Evolutionary conservation across 2,888 invertebrate species (phyloP).

Genomic region (Gryllus longicercus): DNA sequence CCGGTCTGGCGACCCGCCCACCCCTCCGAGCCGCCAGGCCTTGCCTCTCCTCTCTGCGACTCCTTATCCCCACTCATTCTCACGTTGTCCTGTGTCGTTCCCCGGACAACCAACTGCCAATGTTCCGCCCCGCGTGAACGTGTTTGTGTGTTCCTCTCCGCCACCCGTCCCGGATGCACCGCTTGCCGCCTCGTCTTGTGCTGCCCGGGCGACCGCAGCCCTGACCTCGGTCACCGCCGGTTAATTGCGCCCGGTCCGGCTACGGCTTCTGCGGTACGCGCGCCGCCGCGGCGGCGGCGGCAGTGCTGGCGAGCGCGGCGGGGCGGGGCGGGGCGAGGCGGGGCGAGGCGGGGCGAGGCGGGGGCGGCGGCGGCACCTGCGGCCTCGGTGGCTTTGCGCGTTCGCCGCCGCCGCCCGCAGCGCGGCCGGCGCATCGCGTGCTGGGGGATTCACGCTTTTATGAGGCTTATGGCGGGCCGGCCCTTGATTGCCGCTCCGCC

Average conservation of each 20-base stretch:
- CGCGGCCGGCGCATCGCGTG: too few relatives aligned
- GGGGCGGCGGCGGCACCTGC: too few relatives aligned
- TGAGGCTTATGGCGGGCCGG: too few relatives aligned
- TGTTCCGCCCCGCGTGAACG: too few relatives aligned
- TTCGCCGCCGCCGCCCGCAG: too few relatives aligned
- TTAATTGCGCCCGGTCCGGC: background rate
- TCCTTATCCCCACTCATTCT: too few relatives aligned
- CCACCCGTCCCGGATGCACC: background rate
- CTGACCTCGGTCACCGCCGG: background rate
- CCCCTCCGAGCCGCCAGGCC: background rate
- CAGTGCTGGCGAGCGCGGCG: background rate
- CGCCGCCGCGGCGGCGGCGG: background rate
- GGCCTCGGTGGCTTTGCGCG: background rate
- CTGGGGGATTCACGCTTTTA: too few relatives aligned
- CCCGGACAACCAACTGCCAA: too few relatives aligned
- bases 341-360: background rate
- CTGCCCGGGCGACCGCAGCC: background rate
- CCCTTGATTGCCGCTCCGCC: too few relatives aligned
- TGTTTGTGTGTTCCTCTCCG: too few relatives aligned
- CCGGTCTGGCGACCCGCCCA: background rate
- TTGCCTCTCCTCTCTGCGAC: too few relatives aligned
- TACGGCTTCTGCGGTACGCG: background rate
- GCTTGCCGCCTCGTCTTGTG: background rate
- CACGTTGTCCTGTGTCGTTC: too few relatives aligned
- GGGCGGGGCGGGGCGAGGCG: background rate